Conservation (phyloP, 2,888 invertebrate genomes). For the Marronus borbonicus region DNA sequence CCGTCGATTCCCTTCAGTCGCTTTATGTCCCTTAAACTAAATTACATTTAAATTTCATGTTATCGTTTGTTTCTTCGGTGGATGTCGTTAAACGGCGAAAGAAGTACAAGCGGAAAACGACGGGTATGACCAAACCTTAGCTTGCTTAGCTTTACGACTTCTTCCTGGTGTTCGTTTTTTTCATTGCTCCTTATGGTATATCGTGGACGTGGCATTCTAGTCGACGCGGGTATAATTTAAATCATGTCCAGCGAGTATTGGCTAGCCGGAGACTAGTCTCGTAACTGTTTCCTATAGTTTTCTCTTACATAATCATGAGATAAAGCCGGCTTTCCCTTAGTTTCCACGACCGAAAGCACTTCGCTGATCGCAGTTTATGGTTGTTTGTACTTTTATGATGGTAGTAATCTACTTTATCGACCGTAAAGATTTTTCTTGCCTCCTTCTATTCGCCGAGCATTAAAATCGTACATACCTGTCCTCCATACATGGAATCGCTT, state of each 20-base stretch:
- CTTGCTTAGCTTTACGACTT: not conserved
- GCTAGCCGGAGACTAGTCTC: not conserved
- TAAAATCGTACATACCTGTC: not conserved
- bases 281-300: slow-evolving; percentile 2
- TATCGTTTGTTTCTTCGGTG: slow-evolving; percentile 28
- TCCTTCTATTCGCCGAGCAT: not conserved
- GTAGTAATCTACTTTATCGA: slow-evolving; percentile 6
- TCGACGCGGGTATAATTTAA: not conserved
- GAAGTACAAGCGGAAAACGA: not conserved
- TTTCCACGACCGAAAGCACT: not conserved
- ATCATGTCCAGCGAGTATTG: not conserved
- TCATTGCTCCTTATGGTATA: not conserved
- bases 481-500: not conserved
- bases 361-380: not conserved
- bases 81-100: not conserved
- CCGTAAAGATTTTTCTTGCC: not conserved
- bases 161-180: not conserved
- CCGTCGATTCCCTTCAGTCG: not conserved
- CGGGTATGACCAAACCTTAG: not conserved
- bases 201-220: not conserved
- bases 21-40: slow-evolving; percentile 37
- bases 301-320: slow-evolving; percentile 9
- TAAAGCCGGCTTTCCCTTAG: not conserved
- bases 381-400: slow-evolving; percentile 10
- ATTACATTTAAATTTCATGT: slow-evolving; percentile 47